These are phyloP conservation scores for Apostichopus californicus DNA, from an alignment of 35 echinoderm and acorn worm genomes.

Conservation along the genomic window DNA sequence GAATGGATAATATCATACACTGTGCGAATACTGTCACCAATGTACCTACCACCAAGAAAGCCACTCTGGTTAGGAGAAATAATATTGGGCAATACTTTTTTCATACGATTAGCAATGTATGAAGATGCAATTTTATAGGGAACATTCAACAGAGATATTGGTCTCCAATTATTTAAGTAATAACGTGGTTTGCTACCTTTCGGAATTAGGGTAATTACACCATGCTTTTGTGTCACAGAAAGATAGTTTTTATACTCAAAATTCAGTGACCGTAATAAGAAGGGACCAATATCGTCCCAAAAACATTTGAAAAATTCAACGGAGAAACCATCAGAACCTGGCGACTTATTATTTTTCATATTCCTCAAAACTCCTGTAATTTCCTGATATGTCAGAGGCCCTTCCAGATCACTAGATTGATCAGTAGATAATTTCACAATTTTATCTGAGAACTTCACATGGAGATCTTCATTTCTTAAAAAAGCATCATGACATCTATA, in stretches of 20 bases:
- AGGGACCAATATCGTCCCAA: neutral
- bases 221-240: slow-evolving; percentile 14
- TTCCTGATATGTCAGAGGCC: neutral
- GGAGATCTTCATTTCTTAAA: neutral
- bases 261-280: neutral
- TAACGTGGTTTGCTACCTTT: neutral
- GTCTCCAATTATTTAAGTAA: slow-evolving; percentile 4
- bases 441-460: neutral
- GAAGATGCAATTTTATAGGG: neutral
- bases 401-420: neutral
- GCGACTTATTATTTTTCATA: slow-evolving; percentile 37
- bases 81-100: neutral
- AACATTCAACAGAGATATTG: slow-evolving; percentile 17
- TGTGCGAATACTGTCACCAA: slow-evolving; percentile 8
- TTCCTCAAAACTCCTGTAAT: neutral
- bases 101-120: slow-evolving; percentile 24
- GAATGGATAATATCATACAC: slow-evolving; percentile 15
- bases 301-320: slow-evolving; percentile 11
- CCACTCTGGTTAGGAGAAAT: neutral
- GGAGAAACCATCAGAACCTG: slow-evolving; percentile 7
- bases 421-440: neutral
- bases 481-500: neutral
- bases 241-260: neutral
- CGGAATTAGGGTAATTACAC: neutral
- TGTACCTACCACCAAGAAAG: neutral